Evolutionary conservation across 1,140 invertebrate species (phyloP).

Genomic region (Drosophila sp.): DNA sequence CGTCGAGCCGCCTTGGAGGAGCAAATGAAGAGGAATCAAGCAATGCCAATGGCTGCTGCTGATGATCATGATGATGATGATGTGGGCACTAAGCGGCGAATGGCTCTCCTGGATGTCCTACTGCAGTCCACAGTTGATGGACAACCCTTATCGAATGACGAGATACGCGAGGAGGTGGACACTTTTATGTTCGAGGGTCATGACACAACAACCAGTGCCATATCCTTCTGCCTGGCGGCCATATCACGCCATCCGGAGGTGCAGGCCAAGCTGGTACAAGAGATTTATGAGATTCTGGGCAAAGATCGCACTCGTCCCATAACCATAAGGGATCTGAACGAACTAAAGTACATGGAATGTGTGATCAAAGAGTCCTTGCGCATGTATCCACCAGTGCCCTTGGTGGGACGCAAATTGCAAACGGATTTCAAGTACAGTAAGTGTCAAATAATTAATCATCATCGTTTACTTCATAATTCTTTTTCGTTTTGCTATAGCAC

Average conservation of each 20-base stretch:
- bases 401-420: conserved; percentile 85
- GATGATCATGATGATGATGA: conserved; percentile 18
- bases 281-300: conserved; percentile 82
- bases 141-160: conserved; percentile 84
- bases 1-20: conserved; percentile 67
- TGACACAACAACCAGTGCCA: conserved; percentile 73
- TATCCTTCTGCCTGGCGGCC: conserved; percentile 59
- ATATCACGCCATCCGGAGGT: conserved; percentile 61
- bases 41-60: no score
- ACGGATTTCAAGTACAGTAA: conserved; percentile 84
- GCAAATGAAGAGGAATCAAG: conserved; percentile 1
- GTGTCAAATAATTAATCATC: conserved; percentile 11
- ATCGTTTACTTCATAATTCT: neutral
- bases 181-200: conserved; percentile 88
- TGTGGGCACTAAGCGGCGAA: conserved; percentile 83
- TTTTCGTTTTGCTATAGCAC: conserved; percentile 29
- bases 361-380: conserved; percentile 89
- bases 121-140: conserved; percentile 85
- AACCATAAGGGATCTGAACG: conserved; percentile 84
- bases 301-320: conserved; percentile 77
- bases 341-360: conserved; percentile 88
- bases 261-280: conserved; percentile 71
- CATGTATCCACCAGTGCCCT: conserved; percentile 86
- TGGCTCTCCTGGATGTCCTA: conserved; percentile 89
- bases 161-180: conserved; percentile 88